These are phyloP conservation scores for Vanessa tameamea DNA, from an alignment of 1,140 invertebrate genomes.

Conservation along the genomic window DNA sequence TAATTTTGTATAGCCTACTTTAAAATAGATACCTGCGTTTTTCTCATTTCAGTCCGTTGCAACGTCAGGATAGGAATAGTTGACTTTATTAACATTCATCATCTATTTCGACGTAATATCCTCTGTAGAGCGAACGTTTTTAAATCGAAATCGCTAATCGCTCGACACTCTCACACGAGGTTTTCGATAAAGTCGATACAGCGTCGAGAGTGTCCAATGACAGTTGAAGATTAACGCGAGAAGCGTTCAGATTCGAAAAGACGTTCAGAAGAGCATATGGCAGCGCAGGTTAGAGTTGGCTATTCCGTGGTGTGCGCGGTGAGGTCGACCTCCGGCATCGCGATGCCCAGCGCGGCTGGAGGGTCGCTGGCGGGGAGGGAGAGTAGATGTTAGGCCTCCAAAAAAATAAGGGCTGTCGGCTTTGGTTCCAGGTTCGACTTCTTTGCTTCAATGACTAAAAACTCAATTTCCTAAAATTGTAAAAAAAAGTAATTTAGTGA, in stretches of 20 bases:
- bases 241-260: slow-evolving; percentile 22
- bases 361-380: slow-evolving; percentile 89
- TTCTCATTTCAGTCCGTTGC: slow-evolving; percentile 67
- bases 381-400: slow-evolving; percentile 93
- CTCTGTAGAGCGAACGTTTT: slow-evolving; percentile 54
- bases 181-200: neutral
- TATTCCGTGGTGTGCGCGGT: slow-evolving; percentile 81
- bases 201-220: slow-evolving; percentile 9
- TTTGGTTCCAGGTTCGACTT: slow-evolving; percentile 94
- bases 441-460: slow-evolving; percentile 93
- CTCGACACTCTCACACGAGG: slow-evolving; percentile 10
- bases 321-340: slow-evolving; percentile 83
- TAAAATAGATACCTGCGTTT: slow-evolving; percentile 55
- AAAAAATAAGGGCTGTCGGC: slow-evolving; percentile 91
- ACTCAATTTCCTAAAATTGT: slow-evolving; percentile 88
- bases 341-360: slow-evolving; percentile 82
- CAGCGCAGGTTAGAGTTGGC: slow-evolving; percentile 81
- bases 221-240: slow-evolving; percentile 15
- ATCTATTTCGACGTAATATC: slow-evolving; percentile 39
- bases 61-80: slow-evolving; percentile 54
- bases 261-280: slow-evolving; percentile 80
- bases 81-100: slow-evolving; percentile 37
- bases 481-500: slow-evolving; percentile 6
- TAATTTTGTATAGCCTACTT: slow-evolving; percentile 66
- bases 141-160: slow-evolving; percentile 28